Evolutionary conservation across 2,888 invertebrate genomes (phyloP).

Genomic region (Clepsis dumicolana): DNA sequence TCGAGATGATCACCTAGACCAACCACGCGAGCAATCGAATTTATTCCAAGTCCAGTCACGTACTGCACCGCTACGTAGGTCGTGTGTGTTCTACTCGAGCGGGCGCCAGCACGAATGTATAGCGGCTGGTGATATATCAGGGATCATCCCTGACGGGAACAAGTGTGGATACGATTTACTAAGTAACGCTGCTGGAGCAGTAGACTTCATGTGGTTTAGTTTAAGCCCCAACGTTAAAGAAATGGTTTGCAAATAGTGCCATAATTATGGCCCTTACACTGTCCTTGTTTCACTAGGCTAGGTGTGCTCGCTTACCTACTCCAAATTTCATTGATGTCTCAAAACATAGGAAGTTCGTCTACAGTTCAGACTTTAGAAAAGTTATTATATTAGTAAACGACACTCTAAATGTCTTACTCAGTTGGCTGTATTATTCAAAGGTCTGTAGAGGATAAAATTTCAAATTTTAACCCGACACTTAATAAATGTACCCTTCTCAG

Average conservation of each 20-base stretch:
- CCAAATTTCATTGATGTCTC: neutral
- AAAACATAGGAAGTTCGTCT: neutral
- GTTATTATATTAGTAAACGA: conserved; percentile 25
- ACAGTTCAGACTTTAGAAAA: neutral
- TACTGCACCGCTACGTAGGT: conserved; percentile 51
- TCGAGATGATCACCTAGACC: conserved; percentile 63
- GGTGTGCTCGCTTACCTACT: no score
- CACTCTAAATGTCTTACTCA: conserved; percentile 20
- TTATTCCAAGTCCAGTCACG: conserved; percentile 70
- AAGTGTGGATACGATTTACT: conserved; percentile 39
- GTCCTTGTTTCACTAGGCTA: no score
- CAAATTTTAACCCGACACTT: conserved; percentile 53
- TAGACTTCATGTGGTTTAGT: neutral
- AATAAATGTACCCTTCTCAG: conserved; percentile 75
- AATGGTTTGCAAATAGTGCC: neutral
- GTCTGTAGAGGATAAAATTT: conserved; percentile 28
- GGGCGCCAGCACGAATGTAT: conserved; percentile 16
- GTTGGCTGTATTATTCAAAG: conserved; percentile 1
- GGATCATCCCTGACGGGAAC: conserved; percentile 30
- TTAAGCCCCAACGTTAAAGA: neutral
- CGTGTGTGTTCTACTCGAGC: conserved; percentile 35
- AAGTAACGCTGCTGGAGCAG: conserved; percentile 11
- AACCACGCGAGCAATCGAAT: conserved; percentile 67
- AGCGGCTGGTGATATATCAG: conserved; percentile 32
- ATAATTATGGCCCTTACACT: no score